These are phyloP conservation scores for Sporophila hypoxantha DNA, from an alignment of 2,113 vertebrate species.

Conservation along the genomic window DNA sequence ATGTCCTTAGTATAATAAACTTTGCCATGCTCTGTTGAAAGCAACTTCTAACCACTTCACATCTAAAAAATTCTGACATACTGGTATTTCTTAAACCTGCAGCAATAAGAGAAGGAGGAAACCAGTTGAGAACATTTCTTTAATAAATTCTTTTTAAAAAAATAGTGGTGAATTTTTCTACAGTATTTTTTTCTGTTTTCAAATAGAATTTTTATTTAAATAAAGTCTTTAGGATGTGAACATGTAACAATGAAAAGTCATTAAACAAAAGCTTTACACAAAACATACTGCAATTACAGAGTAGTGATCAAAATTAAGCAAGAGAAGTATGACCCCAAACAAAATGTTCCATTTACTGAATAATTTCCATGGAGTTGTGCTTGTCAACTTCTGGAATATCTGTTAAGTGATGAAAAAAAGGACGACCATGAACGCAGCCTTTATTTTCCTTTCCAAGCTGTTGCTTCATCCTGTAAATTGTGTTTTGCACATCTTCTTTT, in stretches of 20 bases:
- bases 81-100: neutral
- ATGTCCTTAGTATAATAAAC: neutral
- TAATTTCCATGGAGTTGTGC: conserved; percentile 44
- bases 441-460: conserved; percentile 76
- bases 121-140: neutral
- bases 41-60: neutral
- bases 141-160: neutral
- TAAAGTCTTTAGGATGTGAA: neutral
- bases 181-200: neutral
- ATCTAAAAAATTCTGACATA: neutral
- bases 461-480: conserved; percentile 76
- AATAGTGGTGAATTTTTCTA: neutral
- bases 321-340: conserved; percentile 17
- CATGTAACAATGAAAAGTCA: neutral
- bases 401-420: conserved; percentile 83
- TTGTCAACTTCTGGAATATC: conserved; percentile 74
- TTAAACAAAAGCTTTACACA: neutral
- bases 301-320: conserved; percentile 16
- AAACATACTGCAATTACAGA: conserved; percentile 23
- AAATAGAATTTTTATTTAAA: conserved; percentile 6
- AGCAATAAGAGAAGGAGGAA: conserved; percentile 2
- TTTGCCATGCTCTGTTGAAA: neutral
- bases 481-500: conserved; percentile 81
- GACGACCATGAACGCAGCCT: conserved; percentile 85
- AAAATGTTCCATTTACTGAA: conserved; percentile 51